Base-by-base conservation (phyloP, 37 sponge, comb jelly and placozoan species). In the Spongilla lacustris region DNA sequence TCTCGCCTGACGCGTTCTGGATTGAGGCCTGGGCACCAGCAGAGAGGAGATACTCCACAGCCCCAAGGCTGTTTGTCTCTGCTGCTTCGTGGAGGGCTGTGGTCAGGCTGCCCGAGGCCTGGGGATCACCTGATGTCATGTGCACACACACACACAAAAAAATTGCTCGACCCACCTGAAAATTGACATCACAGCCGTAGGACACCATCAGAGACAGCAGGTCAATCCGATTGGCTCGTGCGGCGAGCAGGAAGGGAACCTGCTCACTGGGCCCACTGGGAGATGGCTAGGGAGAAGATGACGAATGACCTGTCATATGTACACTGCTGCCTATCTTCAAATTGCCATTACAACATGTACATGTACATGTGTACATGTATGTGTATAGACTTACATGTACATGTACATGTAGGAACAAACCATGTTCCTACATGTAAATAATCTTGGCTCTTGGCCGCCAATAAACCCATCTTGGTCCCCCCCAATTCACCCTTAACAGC, bases 21-120 rank as follows among this genome's bases (percentile, higher is more conserved):
- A 74, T 17, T 6, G 33, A 30, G 19, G 34, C 19, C 38, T 88
- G 36, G 11, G 89, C 89, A 67, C 88, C 88, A 24, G 28, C 75
- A 69, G 80, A 79, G 24, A 92, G 29, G 0, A 92, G 77, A 36
- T 70, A 84, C 71, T 67, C 35, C 21, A 84, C 85, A 74, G 69
- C 48, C 19, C 38, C 82, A 32, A 81, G 41, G 36, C 77, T 76
- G 66, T 88, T 87, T 9, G 71, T 69, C 21, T 27, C 12, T 4
- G 91, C 91, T 33, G 91, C 91, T 36, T 88, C 88, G 73, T 94
- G 94, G 11, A 94, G 89, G 37, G 91, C 82, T 4, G 94, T 85
- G 49, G 78, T 50, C 67, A 66, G 41, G 14, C 77, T 85, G 49
- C 85, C 94, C 29, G 75, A 38, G 72, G 89, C 83, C 89, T 91